These are phyloP conservation scores for Geotrypetes seraphini DNA, from an alignment of 2,797 vertebrate genomes.

Conservation along the genomic window DNA sequence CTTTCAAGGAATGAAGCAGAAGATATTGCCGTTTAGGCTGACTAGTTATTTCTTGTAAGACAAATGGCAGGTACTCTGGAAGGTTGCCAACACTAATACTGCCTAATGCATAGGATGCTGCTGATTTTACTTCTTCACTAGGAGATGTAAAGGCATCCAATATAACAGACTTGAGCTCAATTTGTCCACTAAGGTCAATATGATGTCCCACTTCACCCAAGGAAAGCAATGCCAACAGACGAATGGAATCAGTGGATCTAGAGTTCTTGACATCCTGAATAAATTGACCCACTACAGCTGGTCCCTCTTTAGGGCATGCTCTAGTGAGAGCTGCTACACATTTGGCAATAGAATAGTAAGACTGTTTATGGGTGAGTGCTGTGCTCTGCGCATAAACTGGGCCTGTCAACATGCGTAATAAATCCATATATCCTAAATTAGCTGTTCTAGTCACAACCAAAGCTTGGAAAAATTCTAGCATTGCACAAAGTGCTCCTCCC, in stretches of 20 bases:
- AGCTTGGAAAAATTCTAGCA: slow-evolving; percentile 95
- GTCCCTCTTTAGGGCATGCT: slow-evolving; percentile 89
- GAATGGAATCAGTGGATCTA: slow-evolving; percentile 93
- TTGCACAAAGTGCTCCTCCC: slow-evolving; percentile 90
- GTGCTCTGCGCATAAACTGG: slow-evolving; percentile 91
- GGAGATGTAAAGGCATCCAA: slow-evolving; percentile 94
- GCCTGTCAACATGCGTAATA: slow-evolving; percentile 90
- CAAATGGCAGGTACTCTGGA: slow-evolving; percentile 92
- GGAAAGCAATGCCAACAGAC: slow-evolving; percentile 87
- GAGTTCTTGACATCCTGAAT: slow-evolving; percentile 98
- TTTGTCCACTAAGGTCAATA: slow-evolving; percentile 90
- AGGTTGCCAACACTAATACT: slow-evolving; percentile 96
- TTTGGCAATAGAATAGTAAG: slow-evolving; percentile 97
- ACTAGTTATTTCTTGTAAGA: slow-evolving; percentile 94
- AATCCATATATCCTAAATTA: slow-evolving; percentile 93
- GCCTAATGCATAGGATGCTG: slow-evolving; percentile 90
- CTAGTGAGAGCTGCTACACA: slow-evolving; percentile 93
- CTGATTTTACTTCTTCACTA: slow-evolving; percentile 97
- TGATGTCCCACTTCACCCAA: slow-evolving; percentile 95
- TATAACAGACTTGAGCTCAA: slow-evolving; percentile 93
- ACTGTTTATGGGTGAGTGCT: slow-evolving; percentile 93
- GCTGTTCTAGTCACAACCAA: slow-evolving; percentile 83
- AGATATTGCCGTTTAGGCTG: slow-evolving; percentile 94
- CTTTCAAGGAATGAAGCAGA: slow-evolving; percentile 94
- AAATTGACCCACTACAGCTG: slow-evolving; percentile 93